phyloP scores from a whole-genome alignment of 2,888 invertebrate genomes.

The Shargacucullia verbasci region DNA sequence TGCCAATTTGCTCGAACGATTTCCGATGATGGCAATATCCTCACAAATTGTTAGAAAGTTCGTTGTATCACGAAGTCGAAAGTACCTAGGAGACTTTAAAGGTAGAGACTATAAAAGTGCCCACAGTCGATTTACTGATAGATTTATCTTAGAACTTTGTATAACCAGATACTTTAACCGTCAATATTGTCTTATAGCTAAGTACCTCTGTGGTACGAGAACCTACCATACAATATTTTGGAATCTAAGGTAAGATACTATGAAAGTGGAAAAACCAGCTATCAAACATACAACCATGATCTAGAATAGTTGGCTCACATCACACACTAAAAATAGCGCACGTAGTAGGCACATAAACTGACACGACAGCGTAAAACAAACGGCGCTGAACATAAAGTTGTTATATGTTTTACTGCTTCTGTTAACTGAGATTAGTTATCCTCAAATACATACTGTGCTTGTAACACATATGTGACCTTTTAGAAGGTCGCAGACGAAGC shows the following conservation, averaged over 20 bases:
- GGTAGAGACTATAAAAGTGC: no score
- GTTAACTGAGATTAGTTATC: conserved; percentile 20
- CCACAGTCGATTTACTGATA: no score
- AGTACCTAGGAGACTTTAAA: no score
- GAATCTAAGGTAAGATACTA: conserved; percentile 21
- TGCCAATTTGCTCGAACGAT: no score
- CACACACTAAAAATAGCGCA: conserved; percentile 57
- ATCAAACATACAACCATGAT: conserved; percentile 60
- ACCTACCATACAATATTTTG: no score
- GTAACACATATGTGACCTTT: conserved; percentile 38
- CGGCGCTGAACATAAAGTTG: conserved; percentile 41
- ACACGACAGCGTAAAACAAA: conserved; percentile 56
- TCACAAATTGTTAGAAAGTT: no score
- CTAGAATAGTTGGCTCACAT: conserved; percentile 65
- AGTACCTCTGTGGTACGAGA: no score
- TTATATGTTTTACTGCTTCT: conserved; percentile 45
- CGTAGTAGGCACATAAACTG: conserved; percentile 55
- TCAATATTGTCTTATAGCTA: background rate
- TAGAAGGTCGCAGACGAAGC: conserved; percentile 40
- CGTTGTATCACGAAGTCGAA: no score
- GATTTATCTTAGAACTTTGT: no score
- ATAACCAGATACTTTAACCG: background rate
- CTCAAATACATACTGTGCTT: conserved; percentile 19
- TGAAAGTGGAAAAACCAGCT: conserved; percentile 34
- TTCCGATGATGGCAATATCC: no score